Evolutionary conservation across 1,140 invertebrate genomes (phyloP).

Genomic region (Epicauta chinensis): DNA sequence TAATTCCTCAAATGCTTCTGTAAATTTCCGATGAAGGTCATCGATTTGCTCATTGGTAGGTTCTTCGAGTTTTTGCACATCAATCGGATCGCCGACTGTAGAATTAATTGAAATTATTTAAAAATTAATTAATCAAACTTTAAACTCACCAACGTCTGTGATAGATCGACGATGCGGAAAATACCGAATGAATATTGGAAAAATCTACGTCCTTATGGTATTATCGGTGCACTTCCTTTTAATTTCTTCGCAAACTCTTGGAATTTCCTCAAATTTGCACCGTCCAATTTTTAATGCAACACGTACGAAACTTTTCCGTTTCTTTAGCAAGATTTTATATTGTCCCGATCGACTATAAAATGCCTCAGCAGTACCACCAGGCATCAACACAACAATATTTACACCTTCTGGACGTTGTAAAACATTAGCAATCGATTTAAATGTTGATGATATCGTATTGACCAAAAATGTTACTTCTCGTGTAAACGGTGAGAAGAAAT

Average conservation of each 20-base stretch:
- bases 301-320: constrained; percentile 71
- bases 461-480: neutral
- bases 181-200: constrained; percentile 86
- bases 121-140: neutral
- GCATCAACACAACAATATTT: neutral
- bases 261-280: constrained; percentile 52
- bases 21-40: constrained; percentile 11
- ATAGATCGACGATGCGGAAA: constrained; percentile 73
- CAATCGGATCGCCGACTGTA: constrained; percentile 20
- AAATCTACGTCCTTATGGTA: constrained; percentile 76
- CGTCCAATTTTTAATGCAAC: constrained; percentile 61
- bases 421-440: neutral
- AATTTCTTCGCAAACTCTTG: constrained; percentile 62
- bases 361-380: neutral
- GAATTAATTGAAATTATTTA: neutral
- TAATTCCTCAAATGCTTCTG: constrained; percentile 8
- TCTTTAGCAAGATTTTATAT: constrained; percentile 50
- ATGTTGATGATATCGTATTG: neutral
- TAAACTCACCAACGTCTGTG: constrained; percentile 71
- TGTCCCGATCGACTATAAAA: neutral
- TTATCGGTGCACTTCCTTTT: constrained; percentile 68
- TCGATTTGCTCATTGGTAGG: constrained; percentile 19
- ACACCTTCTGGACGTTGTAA: neutral
- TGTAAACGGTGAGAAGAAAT: constrained; percentile 1
- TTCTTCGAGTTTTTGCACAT: constrained; percentile 17